Evolutionary conservation across 1,140 invertebrate genomes (phyloP), one percentile per base, ranked within the genome.

Genomic region (Potamilus streckersoni): DNA sequence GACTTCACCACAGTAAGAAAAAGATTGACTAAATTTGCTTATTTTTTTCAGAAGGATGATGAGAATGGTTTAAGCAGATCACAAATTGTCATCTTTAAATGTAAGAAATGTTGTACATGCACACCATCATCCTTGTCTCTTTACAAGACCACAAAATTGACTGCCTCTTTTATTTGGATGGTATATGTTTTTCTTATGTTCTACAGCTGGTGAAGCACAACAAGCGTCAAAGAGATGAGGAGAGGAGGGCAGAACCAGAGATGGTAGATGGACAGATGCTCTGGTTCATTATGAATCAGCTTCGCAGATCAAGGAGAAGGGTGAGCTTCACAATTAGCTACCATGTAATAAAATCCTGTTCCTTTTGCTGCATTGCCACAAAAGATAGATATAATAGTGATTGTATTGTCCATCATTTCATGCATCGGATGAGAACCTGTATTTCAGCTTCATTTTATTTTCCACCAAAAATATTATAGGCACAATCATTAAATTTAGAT

Each of bases 281-380:
- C 69, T 93, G 92, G 91, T 90, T 92, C 62, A 88, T 93, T 56
- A 90, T 92, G 87, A 87, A 92, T 77, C 92, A 92, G 75, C 85
- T 92, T 57, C 80, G 89, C 57, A 80, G 89, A 70, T 86, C 86
- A 3, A 79, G 84, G 6, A 76, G 87, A 76, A 67, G 83, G 66
- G 79, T 80, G 70, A 72, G 38, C 11, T 49, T 49, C 38, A 49
- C 38, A 49, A 11, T 6, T 49, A 49, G 11, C 38, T 49, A 31
- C 27, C 27, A 31, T 31, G 27, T 31, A 31, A 31, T 31, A 31
- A 31, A 31, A 31, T 31, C 27, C 11, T 49, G 38, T 49, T 49
- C 38, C 38, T 49, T 49, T 11, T 49, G 38, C 38, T 8, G 38
- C 38, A 49, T 49, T 49, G 38, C 11, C 38, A 49, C 38, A 49